Base-by-base conservation (phyloP, 2,113 vertebrate species). In the Lipophrys pholis region DNA sequence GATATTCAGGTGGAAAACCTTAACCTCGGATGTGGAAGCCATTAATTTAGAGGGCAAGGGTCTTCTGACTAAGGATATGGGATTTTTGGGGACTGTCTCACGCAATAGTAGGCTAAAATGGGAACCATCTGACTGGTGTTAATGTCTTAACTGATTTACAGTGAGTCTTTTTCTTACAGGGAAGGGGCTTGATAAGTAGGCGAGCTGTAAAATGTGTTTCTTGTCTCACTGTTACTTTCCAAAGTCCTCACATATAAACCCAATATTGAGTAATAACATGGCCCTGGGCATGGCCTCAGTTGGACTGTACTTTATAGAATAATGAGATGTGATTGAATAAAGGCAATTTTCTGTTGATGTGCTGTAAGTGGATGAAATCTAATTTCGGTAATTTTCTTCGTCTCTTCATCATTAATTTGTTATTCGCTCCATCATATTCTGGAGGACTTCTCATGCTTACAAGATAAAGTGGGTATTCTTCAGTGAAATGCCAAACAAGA, bases 51-150 rank as follows among this genome's bases (percentile, higher is more conserved):
- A 84, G 83, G 83, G 49, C 85, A 83, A 73, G 72, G 84, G 82
- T 86, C 78, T 61, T 65, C 45, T 16, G 12, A 81, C 73, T 91
- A 76, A 73, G 78, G 89, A 89, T 87, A 78, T 75, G 54, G 73
- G 81, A 87, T 30, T 88, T 88, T 85, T 68, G 42, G 69, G 15
- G 71, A 67, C 55, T 73, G 82, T 86, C 83, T 72, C 76, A 48
- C 81, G 55, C 74, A 79, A 82, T 79, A 83, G 79, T 81, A 36
- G 51, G 67, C 73, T 87, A 58, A 88, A 88, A 90, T 91, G 66
- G 87, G 88, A 91, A 85, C 87, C 89, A 91, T 87, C 66, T 91
- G 84, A 90, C 83, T 82, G 76, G 74, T 89, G 86, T 89, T 91
- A 89, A 89, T 77, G 75, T 84, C 83, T 83, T 86, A 87, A 89